Base-by-base conservation (phyloP, 2,797 vertebrate genomes). In the Setipinna tenuifilis region DNA sequence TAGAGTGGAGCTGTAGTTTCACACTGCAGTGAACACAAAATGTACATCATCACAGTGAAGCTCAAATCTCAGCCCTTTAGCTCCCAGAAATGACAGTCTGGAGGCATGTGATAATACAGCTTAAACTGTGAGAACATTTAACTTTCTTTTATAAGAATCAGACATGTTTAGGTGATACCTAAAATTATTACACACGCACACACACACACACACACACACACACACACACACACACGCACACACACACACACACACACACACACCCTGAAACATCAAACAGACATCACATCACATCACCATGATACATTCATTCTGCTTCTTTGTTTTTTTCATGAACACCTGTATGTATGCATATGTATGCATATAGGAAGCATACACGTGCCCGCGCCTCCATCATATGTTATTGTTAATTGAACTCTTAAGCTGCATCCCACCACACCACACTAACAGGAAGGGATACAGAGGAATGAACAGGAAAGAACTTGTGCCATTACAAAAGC, bases 151-250 rank as follows among this genome's bases (percentile, higher is more conserved):
- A 48, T 3, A 48, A 48, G 46, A 48, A 48, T 48, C 4, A 48
- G 10, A 48, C 46, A 10, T 48, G 46, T 48, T 48, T 48, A 48
- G 46, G 4, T 4, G 4, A 48, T 3, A 48, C 46, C 3, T 48
- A 48, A 48, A 48, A 10, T 48, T 10, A 48, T 48, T 48, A 48
- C 10, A 48, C 46, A 48, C 46, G 10, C 10, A 48, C 46, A 48
- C 46, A 4, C 4, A 48, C 3, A 48, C 46, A 48, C 46, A n/a
- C 46, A 48, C 3, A 10, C 31, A 83, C 41, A n/a, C 46, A 65
- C 31, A 82, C 23, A 71, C 83, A 87, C 81, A 83, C 41, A 82
- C 41, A 75, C 61, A 86, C 61, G 65, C 62, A 83, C 61, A 41
- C 12, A 59, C 11, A 59, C 71, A 81, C 59, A 85, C 31, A 85